Percentiles rank a stretch among this genome's conserved stretches.
Conservation (phyloP, 2,113 vertebrate genomes). For the Argyrosomus japonicus region DNA sequence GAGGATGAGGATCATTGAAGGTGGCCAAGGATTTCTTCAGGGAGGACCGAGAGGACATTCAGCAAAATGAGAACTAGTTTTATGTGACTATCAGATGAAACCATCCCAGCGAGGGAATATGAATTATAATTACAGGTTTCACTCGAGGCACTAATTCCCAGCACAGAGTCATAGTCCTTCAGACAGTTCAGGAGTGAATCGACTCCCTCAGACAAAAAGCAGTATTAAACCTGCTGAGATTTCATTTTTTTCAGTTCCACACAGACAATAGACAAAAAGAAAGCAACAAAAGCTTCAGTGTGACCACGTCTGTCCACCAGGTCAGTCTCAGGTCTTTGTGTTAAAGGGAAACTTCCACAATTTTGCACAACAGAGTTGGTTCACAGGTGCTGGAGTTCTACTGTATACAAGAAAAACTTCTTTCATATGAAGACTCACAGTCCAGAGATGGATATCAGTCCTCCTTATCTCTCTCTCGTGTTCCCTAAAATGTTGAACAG, state of each 20-base stretch:
- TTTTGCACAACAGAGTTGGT: too few species aligned
- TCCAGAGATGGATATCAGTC: too few species aligned
- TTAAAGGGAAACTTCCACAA: background rate
- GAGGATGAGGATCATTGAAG: background rate
- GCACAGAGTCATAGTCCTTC: background rate
- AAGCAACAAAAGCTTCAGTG: background rate
- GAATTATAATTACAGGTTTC: conserved; percentile 2
- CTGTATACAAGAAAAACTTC: too few species aligned
- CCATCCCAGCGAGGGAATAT: background rate
- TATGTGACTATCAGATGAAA: background rate
- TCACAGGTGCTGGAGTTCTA: too few species aligned
- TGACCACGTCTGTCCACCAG: background rate
- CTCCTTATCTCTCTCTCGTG: too few species aligned
- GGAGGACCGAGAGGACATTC: background rate
- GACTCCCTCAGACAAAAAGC: background rate
- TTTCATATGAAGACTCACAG: too few species aligned
- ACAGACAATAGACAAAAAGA: background rate
- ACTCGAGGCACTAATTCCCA: background rate
- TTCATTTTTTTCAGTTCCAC: background rate
- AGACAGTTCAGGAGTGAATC: background rate
- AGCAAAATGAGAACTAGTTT: background rate
- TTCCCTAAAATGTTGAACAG: too few species aligned
- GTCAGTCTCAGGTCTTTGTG: too few species aligned
- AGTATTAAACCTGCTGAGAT: background rate
- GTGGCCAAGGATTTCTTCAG: background rate